Conservation (phyloP, 2,888 invertebrate species). For the Acleris laterana region DNA sequence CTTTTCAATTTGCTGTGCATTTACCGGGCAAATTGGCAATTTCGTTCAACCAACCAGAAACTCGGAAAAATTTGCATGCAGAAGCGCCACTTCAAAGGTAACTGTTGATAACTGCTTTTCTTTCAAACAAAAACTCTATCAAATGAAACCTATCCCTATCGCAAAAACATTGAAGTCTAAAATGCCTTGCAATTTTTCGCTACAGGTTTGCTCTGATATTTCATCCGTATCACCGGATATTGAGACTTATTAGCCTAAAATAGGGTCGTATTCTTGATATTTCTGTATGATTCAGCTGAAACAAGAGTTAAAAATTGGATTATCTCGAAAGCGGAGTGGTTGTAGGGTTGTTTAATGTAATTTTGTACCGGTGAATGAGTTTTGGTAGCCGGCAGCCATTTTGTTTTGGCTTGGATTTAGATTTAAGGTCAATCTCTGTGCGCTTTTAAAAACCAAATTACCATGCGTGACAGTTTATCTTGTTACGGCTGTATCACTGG, state of each 20-base stretch:
- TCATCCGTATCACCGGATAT: slow-evolving; percentile 36
- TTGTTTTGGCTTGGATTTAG: slow-evolving; percentile 40
- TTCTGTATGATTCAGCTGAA: slow-evolving; percentile 38
- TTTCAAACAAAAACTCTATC: slow-evolving; percentile 41
- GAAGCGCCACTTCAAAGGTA: slow-evolving; percentile 84
- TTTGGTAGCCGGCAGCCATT: slow-evolving; percentile 82
- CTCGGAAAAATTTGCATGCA: slow-evolving; percentile 77
- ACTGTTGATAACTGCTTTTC: slow-evolving; percentile 68
- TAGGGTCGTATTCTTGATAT: slow-evolving; percentile 42
- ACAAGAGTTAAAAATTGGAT: slow-evolving; percentile 58
- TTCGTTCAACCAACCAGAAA: slow-evolving; percentile 50
- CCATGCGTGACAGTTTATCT: no score
- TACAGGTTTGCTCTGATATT: slow-evolving; percentile 4
- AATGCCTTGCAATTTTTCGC: neutral
- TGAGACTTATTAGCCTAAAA: fast-evolving
- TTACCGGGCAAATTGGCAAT: slow-evolving; percentile 65
- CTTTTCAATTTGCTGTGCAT: slow-evolving; percentile 43
- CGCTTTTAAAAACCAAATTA: no score
- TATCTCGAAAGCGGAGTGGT: slow-evolving; percentile 66
- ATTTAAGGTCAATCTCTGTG: neutral
- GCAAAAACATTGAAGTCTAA: neutral
- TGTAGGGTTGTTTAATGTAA: slow-evolving; percentile 72
- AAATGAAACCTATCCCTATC: slow-evolving; percentile 32
- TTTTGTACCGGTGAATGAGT: slow-evolving; percentile 83
- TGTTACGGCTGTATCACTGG: no score